Evolutionary conservation across 1,140 invertebrate species (phyloP), one percentile per base, ranked within the genome.

Genomic region (Hermatobates lingyangjiaoensis): DNA sequence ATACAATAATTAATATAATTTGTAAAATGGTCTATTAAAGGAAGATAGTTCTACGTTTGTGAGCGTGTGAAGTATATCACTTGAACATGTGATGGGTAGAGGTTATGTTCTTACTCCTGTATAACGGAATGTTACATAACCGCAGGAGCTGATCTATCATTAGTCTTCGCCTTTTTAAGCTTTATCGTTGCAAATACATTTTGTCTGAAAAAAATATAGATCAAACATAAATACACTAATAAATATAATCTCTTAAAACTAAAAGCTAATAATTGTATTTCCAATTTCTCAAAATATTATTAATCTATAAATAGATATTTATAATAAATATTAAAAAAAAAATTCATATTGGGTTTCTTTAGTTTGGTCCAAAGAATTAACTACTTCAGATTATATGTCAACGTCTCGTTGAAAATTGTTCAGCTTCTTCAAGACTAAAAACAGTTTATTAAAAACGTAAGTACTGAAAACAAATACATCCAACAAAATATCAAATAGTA

Each of bases 131-230:
- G 18, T 57, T 55, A 59, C 49, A 67, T 52, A 44, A 81, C 77
- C 62, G 79, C 70, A 44, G 84, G 83, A 57, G 81, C 81, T 46
- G 81, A 84, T 58, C 83, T 75, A 67, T 88, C 83, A 65, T 86
- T 84, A 63, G 82, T 86, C 68, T 83, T 77, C 52, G 81, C 81
- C 72, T 87, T 87, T 61, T 82, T 74, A 60, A 85, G 74, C 71
- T 87, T 88, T 60, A 88, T 83, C 48, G 83, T 87, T 42, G 82
- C 81, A 63, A 87, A 87, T 63, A 82, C 77, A 62, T 83, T 85
- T 58, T 76, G 75, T 70, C 81, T 87, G 76, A 62, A 75, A 74
- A 60, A 70, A 54, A 46, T 59, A 55, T 52, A 54, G 30, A 23
- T 23, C 27, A 5, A 23, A 40, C 34, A 47, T 25, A 25, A 23